Conservation (phyloP, 2,113 vertebrate genomes). For the Osmerus mordax region DNA sequence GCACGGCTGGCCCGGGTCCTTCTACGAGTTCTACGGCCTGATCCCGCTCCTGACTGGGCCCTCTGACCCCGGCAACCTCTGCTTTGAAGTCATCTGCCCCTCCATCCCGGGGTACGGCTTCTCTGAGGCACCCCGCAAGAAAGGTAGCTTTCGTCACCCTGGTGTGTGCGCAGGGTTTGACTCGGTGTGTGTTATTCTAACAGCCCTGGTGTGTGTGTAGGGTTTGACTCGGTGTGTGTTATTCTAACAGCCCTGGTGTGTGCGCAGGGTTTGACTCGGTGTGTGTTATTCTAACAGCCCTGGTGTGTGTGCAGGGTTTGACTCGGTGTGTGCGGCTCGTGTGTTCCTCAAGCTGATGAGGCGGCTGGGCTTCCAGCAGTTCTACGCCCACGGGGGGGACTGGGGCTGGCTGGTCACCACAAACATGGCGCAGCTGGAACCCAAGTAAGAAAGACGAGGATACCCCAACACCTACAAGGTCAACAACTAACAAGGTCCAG, state of each 20-base stretch:
- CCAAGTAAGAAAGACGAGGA: conserved; percentile 51
- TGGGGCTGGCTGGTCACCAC: conserved; percentile 80
- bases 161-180: background rate
- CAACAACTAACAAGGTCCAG: background rate
- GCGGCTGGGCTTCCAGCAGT: conserved; percentile 80
- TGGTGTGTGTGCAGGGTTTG: conserved; percentile 63
- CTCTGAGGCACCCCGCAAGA: conserved; percentile 80
- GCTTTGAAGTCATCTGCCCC: conserved; percentile 86
- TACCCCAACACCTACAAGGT: no score
- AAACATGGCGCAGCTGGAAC: conserved; percentile 84
- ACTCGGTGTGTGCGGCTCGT: conserved; percentile 72
- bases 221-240: conserved; percentile 70
- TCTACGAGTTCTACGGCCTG: conserved; percentile 86
- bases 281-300: background rate
- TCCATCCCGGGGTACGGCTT: conserved; percentile 90
- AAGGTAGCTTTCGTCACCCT: conserved; percentile 45
- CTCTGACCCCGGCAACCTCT: conserved; percentile 44
- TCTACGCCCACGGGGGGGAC: conserved; percentile 85
- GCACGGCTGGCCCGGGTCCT: conserved; percentile 88
- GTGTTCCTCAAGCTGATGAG: conserved; percentile 88
- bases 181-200: background rate
- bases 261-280: background rate
- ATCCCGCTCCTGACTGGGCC: conserved; percentile 79
- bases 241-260: background rate
- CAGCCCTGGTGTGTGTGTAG: conserved; percentile 41